Evolutionary conservation across 2,888 invertebrate genomes (phyloP).

Genomic region (Chymomyza amoena): DNA sequence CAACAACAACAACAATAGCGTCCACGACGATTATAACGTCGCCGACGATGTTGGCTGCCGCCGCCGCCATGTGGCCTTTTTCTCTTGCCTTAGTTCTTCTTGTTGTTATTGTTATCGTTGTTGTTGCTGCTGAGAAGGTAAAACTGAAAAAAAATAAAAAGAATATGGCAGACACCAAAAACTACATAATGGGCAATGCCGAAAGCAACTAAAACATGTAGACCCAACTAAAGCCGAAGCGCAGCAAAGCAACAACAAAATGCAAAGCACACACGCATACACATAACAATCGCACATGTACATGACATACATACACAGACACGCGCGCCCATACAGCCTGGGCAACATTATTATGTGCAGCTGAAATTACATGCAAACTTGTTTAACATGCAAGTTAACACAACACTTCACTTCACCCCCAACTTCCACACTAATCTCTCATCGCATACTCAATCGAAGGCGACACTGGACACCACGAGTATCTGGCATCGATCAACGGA

Average conservation of each 20-base stretch:
- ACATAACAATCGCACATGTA: background rate
- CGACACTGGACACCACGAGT: too few relatives aligned
- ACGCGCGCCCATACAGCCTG: background rate
- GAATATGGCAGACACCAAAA: conserved; percentile 55
- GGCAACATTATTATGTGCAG: background rate
- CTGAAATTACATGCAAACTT: background rate
- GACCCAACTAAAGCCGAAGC: conserved; percentile 12
- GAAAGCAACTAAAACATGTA: conserved; percentile 7
- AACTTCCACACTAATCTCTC: too few relatives aligned
- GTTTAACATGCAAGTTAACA: background rate
- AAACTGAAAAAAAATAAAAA: conserved; percentile 36
- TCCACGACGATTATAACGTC: conserved; percentile 37
- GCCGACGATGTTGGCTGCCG: conserved; percentile 7
- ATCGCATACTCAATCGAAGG: too few relatives aligned
- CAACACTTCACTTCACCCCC: too few relatives aligned
- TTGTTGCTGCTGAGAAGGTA: conserved; percentile 51
- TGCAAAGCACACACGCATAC: background rate
- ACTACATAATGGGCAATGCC: conserved; percentile 42
- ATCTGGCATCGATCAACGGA: too few relatives aligned
- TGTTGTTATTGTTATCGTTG: conserved; percentile 20
- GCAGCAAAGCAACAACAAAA: conserved; percentile 3
- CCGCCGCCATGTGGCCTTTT: conserved; percentile 36
- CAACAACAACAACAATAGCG: conserved; percentile 28
- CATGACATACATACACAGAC: background rate
- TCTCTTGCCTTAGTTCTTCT: conserved; percentile 31